A percentile compares a stretch with the other conserved stretches of the same genome.
Evolutionary conservation across 2,888 invertebrate genomes (phyloP).

Genomic region (Rutpela maculata): DNA sequence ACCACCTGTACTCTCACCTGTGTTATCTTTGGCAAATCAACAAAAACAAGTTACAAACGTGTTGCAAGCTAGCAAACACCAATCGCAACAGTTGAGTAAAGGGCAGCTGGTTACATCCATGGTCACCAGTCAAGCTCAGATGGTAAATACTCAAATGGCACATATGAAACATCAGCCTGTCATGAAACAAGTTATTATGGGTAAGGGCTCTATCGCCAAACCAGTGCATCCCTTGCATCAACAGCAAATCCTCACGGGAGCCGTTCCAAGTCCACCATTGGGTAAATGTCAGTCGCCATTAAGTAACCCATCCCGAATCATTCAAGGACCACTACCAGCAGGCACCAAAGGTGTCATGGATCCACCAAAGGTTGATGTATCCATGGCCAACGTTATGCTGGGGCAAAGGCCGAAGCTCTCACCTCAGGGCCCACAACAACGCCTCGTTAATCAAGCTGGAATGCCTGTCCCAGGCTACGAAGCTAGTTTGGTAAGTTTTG

Average conservation of each 20-base stretch:
- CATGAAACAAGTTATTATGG: constrained; percentile 68
- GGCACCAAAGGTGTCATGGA: constrained; percentile 73
- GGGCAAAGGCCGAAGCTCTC: constrained; percentile 73
- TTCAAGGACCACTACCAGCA: constrained; percentile 77
- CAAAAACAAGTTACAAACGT: constrained; percentile 62
- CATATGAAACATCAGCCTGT: constrained; percentile 70
- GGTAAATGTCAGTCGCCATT: constrained; percentile 53
- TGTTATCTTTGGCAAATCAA: constrained; percentile 49
- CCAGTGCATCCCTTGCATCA: constrained; percentile 60
- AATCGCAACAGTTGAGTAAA: constrained; percentile 48
- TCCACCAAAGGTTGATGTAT: constrained; percentile 77
- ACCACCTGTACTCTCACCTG: constrained; percentile 62
- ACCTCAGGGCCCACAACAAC: constrained; percentile 76
- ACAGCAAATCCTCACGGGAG: constrained; percentile 75
- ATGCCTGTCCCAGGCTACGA: constrained; percentile 80
- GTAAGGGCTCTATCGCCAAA: constrained; percentile 64
- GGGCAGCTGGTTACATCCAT: constrained; percentile 54
- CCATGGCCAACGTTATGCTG: constrained; percentile 76
- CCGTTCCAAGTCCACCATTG: constrained; percentile 74
- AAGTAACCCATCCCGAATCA: constrained; percentile 65
- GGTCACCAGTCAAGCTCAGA: constrained; percentile 50
- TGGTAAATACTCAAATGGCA: constrained; percentile 72
- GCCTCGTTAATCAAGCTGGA: constrained; percentile 76
- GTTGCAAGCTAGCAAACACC: constrained; percentile 57
- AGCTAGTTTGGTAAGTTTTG: constrained; percentile 82